Base-by-base conservation (phyloP, 1,140 invertebrate genomes). In the Mactra quadrangularis region DNA sequence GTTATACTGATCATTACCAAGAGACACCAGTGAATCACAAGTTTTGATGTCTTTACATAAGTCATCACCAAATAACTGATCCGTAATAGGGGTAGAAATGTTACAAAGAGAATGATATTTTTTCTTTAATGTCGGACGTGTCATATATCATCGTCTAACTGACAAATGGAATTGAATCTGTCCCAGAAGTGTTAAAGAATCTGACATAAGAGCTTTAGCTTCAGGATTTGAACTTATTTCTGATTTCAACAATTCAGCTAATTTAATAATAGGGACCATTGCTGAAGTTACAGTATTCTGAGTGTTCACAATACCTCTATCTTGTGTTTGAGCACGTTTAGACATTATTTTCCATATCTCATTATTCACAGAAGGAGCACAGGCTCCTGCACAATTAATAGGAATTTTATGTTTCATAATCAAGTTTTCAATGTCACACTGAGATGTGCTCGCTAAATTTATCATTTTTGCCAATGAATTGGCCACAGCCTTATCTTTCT, bases 21-120 rank as follows among this genome's bases (percentile, higher is more conserved):
- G 38, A 7, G 38, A 41, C 6, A 41, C 38, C 38, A 41, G 15
- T 7, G 38, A 41, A 7, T 77, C 74, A 64, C 74, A 77, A 62
- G 59, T 62, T 55, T 77, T 77, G 3, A 77, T 77, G 47, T 77
- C 74, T 52, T 64, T 77, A 9, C 11, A 13, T 31, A 77, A 62
- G 33, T 77, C 74, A 64, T 77, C 74, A n/a, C 74, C 74, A 77
- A 77, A 77, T 9, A 77, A 52, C n/a, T 62, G 9, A 11, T 31
- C 15, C 11, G 74, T n/a, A 11, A 77, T 52, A 15, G 74, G 74
- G 6, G 15, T 41, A 41, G 38, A 41, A 41, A 41, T 15, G 15
- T 41, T 41, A 41, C 38, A 41, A 41, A 41, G 38, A 41, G 6
- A 7, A 7, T 6, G 6, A 41, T 41, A 41, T 41, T 41, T 41